Base-by-base conservation (phyloP, 2,113 vertebrate genomes). In the Phyllostomus discolor region DNA sequence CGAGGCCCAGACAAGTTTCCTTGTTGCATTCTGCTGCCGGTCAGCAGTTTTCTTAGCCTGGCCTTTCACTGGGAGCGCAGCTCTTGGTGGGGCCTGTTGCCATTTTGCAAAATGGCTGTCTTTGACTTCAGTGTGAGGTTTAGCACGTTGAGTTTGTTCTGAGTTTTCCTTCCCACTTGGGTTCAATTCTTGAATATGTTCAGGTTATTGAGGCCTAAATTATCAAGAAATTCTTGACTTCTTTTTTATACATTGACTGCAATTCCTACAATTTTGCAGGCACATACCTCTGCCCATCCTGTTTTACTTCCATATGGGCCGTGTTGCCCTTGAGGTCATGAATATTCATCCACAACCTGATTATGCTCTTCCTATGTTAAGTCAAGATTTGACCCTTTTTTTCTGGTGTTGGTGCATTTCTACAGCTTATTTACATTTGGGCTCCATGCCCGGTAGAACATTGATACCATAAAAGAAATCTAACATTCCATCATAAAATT, bases 391-490 rank as follows among this genome's bases (percentile, higher is more conserved):
- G 35, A 10, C 43, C 35, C 62, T 38, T 41, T 10, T 73, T 72
- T 84, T 59, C 57, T 79, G 28, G 22, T 70, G 43, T 92, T 90
- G 78, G 24, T 81, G 17, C 46, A 59, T 1, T 88, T 48, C 43
- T 43, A n/a, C 78, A 90, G 75, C 70, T 17, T 52, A 35, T 78
- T 83, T 88, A 31, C 64, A 16, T 80, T 80, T 79, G 84, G 69
- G 35, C 38, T 22, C 46, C 43, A 4, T 16, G 38, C 91, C 41
- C 66, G 70, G 4, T 67, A 5, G 72, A 75, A 43, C 66, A 16
- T 24, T 91, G 67, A 70, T 90, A 87, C 38, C 24, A 52, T 89
- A 76, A 83, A 70, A 82, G n/a, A 78, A 50, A n/a, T 59, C 38
- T 59, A 90, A n/a, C 72, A 67, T 64, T 88, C 82, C 16, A 54